phyloP scores from a whole-genome alignment of 2,113 vertebrate species.

The Prionailurus viverrinus region DNA sequence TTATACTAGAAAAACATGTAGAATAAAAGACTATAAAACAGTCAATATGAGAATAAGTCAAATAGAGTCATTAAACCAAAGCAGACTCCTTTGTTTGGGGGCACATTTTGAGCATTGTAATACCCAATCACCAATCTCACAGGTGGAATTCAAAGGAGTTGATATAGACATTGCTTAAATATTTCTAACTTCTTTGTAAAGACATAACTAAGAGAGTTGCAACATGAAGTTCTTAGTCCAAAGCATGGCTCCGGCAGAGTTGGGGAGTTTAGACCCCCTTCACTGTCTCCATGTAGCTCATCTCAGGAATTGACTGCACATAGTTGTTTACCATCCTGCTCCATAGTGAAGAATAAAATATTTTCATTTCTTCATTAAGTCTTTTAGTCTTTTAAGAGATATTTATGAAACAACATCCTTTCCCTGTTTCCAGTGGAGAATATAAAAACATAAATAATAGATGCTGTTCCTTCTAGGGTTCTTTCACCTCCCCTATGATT shows the following conservation, averaged over 20 bases:
- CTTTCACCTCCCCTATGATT: not conserved
- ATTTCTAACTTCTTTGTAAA: not conserved
- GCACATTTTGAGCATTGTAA: not conserved
- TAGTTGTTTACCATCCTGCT: not conserved
- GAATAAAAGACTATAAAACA: not conserved
- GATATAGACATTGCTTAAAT: not conserved
- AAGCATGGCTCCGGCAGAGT: not conserved
- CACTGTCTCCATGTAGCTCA: not conserved
- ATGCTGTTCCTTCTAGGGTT: not conserved
- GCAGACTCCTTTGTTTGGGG: not conserved
- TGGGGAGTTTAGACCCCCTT: fast-evolving
- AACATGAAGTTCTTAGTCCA: not conserved
- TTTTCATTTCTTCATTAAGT: not conserved
- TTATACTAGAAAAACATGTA: not conserved
- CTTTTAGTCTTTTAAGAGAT: not conserved
- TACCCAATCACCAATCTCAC: not conserved
- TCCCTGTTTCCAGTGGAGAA: not conserved
- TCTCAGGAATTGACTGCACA: not conserved
- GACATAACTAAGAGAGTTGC: not conserved
- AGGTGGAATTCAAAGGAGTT: not conserved
- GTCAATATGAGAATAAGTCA: not conserved
- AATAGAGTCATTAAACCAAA: not conserved
- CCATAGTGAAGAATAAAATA: not conserved
- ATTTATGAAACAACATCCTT: not conserved
- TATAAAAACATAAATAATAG: not conserved